Conservation (phyloP, 2,113 vertebrate species). For the Halcyon senegalensis region DNA sequence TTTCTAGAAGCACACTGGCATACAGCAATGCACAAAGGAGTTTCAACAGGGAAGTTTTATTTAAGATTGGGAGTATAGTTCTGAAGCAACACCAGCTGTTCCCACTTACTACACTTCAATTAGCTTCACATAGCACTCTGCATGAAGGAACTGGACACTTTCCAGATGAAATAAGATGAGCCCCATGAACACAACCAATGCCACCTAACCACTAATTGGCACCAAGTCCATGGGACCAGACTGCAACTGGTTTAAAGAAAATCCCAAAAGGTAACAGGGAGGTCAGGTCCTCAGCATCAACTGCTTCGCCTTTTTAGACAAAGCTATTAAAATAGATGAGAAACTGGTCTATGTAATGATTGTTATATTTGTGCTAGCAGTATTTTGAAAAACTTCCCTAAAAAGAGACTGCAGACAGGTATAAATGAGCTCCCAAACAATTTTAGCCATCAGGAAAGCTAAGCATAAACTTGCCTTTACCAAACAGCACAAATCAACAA, state of each 20-base stretch:
- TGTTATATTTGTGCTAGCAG: neutral
- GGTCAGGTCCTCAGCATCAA: neutral
- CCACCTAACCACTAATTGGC: neutral
- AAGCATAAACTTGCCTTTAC: neutral
- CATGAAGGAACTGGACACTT: neutral
- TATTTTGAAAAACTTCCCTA: neutral
- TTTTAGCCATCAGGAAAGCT: neutral
- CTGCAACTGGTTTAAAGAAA: neutral
- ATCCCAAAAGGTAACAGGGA: neutral
- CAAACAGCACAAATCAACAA: neutral
- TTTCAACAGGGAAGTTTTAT: neutral
- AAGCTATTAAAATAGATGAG: neutral
- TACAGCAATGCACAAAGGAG: neutral
- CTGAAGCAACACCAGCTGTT: neutral
- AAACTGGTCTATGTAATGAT: neutral
- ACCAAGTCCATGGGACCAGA: neutral
- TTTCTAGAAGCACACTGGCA: neutral
- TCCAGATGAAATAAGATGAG: neutral
- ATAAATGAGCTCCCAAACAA: neutral
- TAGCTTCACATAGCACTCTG: neutral
- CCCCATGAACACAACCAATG: neutral
- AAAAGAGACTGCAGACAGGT: neutral
- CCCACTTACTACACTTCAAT: neutral
- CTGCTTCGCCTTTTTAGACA: neutral
- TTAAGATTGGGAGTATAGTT: neutral